phyloP scores from a whole-genome alignment of 2,888 invertebrate genomes.

The Drosophila rubida region DNA sequence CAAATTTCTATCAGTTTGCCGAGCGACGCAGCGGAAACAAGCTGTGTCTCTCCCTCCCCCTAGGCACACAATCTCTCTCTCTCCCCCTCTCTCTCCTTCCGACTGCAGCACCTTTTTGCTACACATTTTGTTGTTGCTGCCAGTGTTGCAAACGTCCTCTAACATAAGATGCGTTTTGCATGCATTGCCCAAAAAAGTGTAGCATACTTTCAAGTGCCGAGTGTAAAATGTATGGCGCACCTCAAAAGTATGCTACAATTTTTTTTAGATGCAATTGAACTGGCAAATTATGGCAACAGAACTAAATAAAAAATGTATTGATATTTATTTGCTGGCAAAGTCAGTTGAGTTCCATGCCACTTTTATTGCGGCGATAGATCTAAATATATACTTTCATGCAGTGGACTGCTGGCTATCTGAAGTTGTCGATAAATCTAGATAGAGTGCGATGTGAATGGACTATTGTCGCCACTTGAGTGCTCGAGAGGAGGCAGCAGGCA shows the following conservation, averaged over 20 bases:
- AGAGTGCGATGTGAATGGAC: background rate
- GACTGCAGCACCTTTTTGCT: background rate
- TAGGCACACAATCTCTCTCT: background rate
- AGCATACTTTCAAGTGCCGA: background rate
- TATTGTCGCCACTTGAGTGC: background rate
- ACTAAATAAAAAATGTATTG: no score
- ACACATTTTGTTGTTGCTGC: background rate
- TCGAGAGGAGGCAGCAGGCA: background rate
- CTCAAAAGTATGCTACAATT: no score
- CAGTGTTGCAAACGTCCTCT: background rate
- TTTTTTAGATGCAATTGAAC: no score
- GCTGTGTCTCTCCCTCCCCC: background rate
- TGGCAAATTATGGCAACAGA: no score
- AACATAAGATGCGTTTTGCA: background rate
- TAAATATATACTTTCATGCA: no score
- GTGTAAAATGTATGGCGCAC: no score
- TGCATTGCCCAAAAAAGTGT: background rate
- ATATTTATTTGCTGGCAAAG: no score
- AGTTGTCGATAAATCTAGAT: background rate
- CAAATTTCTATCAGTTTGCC: constrained; percentile 54
- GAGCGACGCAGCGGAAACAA: constrained; percentile 3
- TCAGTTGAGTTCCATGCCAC: no score
- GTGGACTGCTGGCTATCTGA: background rate
- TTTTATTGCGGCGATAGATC: no score
- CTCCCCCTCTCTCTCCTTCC: background rate